Base-by-base conservation (phyloP, 2,113 vertebrate genomes). In the Corynorhinus townsendii region DNA sequence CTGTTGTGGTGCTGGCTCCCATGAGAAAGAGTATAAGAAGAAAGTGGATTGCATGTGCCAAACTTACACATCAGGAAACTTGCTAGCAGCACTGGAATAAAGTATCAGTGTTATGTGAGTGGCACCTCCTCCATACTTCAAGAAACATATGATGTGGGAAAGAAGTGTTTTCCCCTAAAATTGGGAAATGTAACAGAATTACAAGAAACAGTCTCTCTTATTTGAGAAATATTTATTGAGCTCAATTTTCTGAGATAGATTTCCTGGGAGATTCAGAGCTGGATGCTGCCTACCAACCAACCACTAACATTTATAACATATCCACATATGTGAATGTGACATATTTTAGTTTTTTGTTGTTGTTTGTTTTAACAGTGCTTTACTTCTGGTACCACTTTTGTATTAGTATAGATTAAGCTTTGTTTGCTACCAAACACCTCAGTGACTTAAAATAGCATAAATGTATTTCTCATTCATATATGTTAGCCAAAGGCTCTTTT, bases 181-280 rank as follows among this genome's bases (percentile, higher is more conserved):
- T 7, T 45, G 43, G 69, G 76, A 92, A 75, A 91, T 26, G 69
- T 40, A 88, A 85, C 54, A 64, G 33, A 87, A 94, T 83, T 79
- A 69, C 8, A 94, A 97, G 40, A 89, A 82, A 95, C 40, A 82
- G 33, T 24, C 22, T 76, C n/a, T 92, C 62, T 66, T 94, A 90
- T 83, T 95, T 95, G 93, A 90, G 77, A 92, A 95, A 68, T 81
- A 88, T 93, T 91, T 95, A 88, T 76, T 96, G 52, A 56, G 47
- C 26, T 30, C 40, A 83, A 43, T 76, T 71, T 62, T 83, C 86
- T 75, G 43, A 89, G 77, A 66, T 75, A 80, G 33, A 45, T 49
- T 89, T 54, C 14, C 49, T 62, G 19, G 30, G n/a, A 91, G 56
- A 89, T 64, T 79, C 86, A 86, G 47, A 80, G 33, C 11, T 80